Conservation (phyloP, 2,113 vertebrate species). For the Nesogale talazaci region DNA sequence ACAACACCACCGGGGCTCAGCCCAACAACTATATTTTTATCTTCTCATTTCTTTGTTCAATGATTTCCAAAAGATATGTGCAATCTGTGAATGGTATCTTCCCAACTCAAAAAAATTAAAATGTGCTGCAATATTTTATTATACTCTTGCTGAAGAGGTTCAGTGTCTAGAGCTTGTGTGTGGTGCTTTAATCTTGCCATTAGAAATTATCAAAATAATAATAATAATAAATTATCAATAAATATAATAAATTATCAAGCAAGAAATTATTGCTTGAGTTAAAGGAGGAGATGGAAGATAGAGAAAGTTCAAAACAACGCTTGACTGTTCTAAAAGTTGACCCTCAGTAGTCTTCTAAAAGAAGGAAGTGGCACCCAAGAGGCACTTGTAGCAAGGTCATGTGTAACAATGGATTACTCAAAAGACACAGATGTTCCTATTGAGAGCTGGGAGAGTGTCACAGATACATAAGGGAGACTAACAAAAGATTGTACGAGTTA, state of each 20-base stretch:
- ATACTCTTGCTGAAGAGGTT: neutral
- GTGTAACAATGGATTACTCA: neutral
- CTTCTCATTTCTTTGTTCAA: neutral
- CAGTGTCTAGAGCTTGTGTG: neutral
- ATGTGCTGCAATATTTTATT: neutral
- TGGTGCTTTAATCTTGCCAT: neutral
- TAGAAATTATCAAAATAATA: conserved; percentile 22
- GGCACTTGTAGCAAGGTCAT: neutral
- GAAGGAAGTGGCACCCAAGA: neutral
- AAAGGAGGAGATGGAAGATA: neutral
- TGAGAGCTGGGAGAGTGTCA: neutral
- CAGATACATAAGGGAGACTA: neutral
- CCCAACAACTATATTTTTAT: no score
- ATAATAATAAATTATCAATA: no score
- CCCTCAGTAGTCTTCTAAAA: neutral
- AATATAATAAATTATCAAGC: no score
- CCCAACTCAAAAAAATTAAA: conserved; percentile 20
- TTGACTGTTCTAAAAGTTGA: neutral
- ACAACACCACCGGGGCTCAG: no score
- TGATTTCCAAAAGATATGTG: neutral
- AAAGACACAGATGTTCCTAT: neutral
- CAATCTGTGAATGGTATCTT: neutral
- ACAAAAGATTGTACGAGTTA: conserved; percentile 68
- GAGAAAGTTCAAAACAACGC: neutral
- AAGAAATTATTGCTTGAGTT: neutral